A percentile compares a stretch with the other conserved stretches of the same genome.
phyloP scores from a whole-genome alignment of 2,888 invertebrate genomes.

The Steinernema carpocapsae region DNA sequence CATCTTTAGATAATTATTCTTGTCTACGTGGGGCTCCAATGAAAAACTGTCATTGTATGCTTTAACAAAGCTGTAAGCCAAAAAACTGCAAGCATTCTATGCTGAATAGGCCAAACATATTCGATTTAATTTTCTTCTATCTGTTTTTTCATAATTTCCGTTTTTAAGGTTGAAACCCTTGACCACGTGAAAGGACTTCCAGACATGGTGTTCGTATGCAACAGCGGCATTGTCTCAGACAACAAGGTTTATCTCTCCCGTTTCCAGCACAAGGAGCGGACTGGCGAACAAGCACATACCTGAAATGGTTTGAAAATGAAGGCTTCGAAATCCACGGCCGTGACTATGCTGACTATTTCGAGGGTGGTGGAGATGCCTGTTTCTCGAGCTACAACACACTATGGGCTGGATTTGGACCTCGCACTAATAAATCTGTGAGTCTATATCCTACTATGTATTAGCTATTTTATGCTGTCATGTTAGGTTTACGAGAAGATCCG shows the following conservation, averaged over 20 bases:
- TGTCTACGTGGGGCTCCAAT: too few species aligned
- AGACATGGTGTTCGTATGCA: slow-evolving; percentile 69
- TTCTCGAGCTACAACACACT: slow-evolving; percentile 62
- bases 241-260: slow-evolving; percentile 66
- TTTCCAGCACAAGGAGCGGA: slow-evolving; percentile 66
- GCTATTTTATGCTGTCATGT: slow-evolving; percentile 32
- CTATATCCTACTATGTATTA: not conserved
- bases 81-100: too few species aligned
- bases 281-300: slow-evolving; percentile 64
- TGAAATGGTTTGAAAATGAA: slow-evolving; percentile 65
- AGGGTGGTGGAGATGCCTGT: slow-evolving; percentile 69
- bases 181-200: slow-evolving; percentile 64
- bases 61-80: too few species aligned
- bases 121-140: too few species aligned
- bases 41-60: too few species aligned
- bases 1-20: too few species aligned
- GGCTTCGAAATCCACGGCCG: slow-evolving; percentile 60
- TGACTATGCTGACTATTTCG: slow-evolving; percentile 59
- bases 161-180: slow-evolving; percentile 65
- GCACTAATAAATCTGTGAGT: slow-evolving; percentile 58
- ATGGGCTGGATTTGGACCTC: slow-evolving; percentile 67
- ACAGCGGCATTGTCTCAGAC: slow-evolving; percentile 63
- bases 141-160: too few species aligned
- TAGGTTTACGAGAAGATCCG: slow-evolving; percentile 61
- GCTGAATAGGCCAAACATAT: too few species aligned